Base-by-base conservation (phyloP, 2,113 vertebrate species). In the Cichladusa arquata region DNA sequence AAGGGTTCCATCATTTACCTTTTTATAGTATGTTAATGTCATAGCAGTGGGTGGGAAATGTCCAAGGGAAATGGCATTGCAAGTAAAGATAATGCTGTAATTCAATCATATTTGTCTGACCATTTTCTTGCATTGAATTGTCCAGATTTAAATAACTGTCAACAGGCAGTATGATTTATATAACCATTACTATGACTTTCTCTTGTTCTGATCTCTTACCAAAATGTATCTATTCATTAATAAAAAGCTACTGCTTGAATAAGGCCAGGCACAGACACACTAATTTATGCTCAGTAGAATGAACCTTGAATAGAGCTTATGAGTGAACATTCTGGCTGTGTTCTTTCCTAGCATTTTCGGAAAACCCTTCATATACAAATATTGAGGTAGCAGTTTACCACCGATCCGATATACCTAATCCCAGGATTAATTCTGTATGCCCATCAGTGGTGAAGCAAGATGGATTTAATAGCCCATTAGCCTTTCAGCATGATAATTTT, bases 61-160 rank as follows among this genome's bases (percentile, higher is more conserved):
- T 78, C 92, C 91, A 87, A 86, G 77, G 84, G 90, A 97, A 96
- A 96, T 72, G 44, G 15, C 92, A 90, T 95, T 96, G 89, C 48
- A 70, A 95, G 65, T 45, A 89, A 94, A 91, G 67, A 54, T 70
- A 90, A 29, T 91, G 96, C 36, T 86, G 34, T 73, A 83, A 91
- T 92, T 92, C 57, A 69, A 12, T 82, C 69, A 25, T 44, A 77
- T 81, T 92, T 80, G 61, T 78, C 64, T 88, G 82, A 77, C 33
- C 36, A 57, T 88, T 94, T 83, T 94, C 45, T 90, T 62, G 18
- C 17, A 90, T 36, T 82, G 23, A 42, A 73, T 92, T 95, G 50
- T 77, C 74, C 91, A 93, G 73, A 70, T 89, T 87, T 79, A 77
- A 92, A 20, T 81, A 71, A 67, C 36, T 69, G 74, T 40, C 50